Conservation (phyloP, 2,797 vertebrate genomes). For the Linurgus olivaceus region DNA sequence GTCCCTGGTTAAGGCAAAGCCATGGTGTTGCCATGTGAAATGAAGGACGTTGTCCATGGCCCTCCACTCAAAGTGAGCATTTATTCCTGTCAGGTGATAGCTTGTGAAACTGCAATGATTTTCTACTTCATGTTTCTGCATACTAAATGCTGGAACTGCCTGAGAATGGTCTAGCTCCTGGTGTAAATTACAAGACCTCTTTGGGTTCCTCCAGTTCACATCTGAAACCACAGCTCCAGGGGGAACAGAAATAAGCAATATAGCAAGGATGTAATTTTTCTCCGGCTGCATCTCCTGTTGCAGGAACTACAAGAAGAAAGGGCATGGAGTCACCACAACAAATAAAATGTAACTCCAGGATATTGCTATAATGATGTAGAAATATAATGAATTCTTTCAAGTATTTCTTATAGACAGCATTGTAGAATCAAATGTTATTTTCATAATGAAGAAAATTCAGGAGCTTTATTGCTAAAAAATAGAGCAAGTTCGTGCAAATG, state of each 20-base stretch:
- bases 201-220: not conserved
- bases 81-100: not conserved
- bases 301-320: not conserved
- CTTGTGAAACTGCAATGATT: not conserved
- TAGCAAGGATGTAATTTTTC: not conserved
- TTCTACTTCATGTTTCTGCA: not conserved
- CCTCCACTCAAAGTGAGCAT: not conserved
- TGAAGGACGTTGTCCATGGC: not conserved
- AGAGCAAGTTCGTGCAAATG: not conserved
- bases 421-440: not conserved
- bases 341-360: not conserved
- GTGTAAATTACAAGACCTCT: not conserved
- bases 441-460: constrained; percentile 2
- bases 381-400: constrained; percentile 11
- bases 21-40: not conserved
- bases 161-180: not conserved
- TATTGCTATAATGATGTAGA: not conserved
- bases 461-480: constrained; percentile 5
- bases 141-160: not conserved
- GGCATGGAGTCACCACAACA: not conserved
- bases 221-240: not conserved
- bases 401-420: not conserved
- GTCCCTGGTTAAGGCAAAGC: not conserved
- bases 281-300: not conserved
- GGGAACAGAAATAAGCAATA: not conserved